Conservation (phyloP, 2,888 invertebrate genomes). For the Atrina japonica region DNA sequence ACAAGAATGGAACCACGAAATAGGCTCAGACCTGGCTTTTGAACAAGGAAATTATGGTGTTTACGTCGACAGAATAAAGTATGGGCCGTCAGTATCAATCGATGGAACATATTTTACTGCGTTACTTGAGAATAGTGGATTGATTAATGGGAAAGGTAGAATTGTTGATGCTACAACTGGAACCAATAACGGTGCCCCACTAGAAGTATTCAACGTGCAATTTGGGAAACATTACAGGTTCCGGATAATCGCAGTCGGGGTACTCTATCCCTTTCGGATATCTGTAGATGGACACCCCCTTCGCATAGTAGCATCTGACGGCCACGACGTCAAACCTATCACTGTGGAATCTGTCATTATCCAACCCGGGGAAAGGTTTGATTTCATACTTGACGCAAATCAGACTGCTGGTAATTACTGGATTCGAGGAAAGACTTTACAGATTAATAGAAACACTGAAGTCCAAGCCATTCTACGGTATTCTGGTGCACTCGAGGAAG, state of each 20-base stretch:
- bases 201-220: slow-evolving; percentile 43
- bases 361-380: slow-evolving; percentile 54
- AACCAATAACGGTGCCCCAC: slow-evolving; percentile 40
- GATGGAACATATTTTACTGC: slow-evolving; percentile 34
- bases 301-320: slow-evolving; percentile 54
- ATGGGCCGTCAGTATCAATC: slow-evolving; percentile 6
- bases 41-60: slow-evolving; percentile 31
- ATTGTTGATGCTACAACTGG: slow-evolving; percentile 33
- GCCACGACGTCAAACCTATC: slow-evolving; percentile 49
- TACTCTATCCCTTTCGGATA: slow-evolving; percentile 48
- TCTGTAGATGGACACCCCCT: slow-evolving; percentile 54
- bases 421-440: slow-evolving; percentile 54
- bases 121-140: slow-evolving; percentile 49
- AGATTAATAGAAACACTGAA: slow-evolving; percentile 16
- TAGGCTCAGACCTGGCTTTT: slow-evolving; percentile 37
- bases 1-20: slow-evolving; percentile 61
- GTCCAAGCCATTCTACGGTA: slow-evolving; percentile 36
- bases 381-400: slow-evolving; percentile 51
- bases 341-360: slow-evolving; percentile 45
- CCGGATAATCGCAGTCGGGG: slow-evolving; percentile 50
- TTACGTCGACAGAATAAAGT: slow-evolving; percentile 9
- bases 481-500: slow-evolving; percentile 15
- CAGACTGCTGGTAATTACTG: slow-evolving; percentile 51
- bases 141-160: slow-evolving; percentile 68
- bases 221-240: slow-evolving; percentile 43